A percentile compares a stretch with the other conserved stretches of the same genome.
Evolutionary conservation across 2,888 invertebrate species (phyloP).

Genomic region (Pollenia labialis): DNA sequence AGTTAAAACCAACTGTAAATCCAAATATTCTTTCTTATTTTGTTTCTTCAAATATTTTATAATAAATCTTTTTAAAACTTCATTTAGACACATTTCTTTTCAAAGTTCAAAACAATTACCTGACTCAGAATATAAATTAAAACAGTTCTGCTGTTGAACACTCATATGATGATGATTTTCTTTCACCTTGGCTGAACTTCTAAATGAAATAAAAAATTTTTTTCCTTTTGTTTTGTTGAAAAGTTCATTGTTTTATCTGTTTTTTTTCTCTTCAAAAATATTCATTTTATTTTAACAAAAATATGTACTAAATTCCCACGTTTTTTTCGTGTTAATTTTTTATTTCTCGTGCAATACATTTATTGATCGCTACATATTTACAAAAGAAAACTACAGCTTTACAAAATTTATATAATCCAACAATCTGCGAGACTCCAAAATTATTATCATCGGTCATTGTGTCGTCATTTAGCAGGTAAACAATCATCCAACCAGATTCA

Average conservation of each 20-base stretch:
- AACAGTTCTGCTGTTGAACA: slow-evolving; percentile 25
- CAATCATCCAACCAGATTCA: not conserved
- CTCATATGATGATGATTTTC: not conserved
- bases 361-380: slow-evolving; percentile 31
- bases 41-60: not conserved
- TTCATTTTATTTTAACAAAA: too few species aligned
- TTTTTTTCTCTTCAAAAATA: not conserved
- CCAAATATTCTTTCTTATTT: not conserved
- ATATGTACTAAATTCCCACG: slow-evolving; percentile 57
- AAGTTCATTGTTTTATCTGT: slow-evolving; percentile 52
- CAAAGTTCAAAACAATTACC: slow-evolving; percentile 31
- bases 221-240: slow-evolving; percentile 27
- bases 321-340: slow-evolving; percentile 25
- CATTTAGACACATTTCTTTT: not conserved
- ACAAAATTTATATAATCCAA: not conserved
- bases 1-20: too few species aligned
- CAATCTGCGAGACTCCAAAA: not conserved
- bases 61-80: not conserved
- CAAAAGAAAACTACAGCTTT: not conserved
- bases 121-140: slow-evolving; percentile 25
- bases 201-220: slow-evolving; percentile 15
- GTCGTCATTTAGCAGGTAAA: slow-evolving; percentile 24
- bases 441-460: slow-evolving; percentile 32
- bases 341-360: not conserved
- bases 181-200: slow-evolving; percentile 53